phyloP scores from a whole-genome alignment of 1,140 invertebrate species.

The Meteorus sp. region DNA sequence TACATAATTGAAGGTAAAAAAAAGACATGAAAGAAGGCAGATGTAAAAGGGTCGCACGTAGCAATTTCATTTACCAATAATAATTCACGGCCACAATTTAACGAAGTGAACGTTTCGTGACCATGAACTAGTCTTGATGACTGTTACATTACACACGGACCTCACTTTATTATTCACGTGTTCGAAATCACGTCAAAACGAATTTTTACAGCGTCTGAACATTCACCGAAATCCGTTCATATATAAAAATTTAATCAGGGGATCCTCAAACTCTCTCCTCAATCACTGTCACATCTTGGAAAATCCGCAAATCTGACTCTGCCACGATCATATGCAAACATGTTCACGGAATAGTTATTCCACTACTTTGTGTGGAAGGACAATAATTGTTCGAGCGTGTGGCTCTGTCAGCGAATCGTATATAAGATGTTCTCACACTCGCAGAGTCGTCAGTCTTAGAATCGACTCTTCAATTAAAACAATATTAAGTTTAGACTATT shows the following conservation, averaged over 20 bases:
- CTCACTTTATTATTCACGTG: not conserved
- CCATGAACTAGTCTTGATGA: conserved; percentile 25
- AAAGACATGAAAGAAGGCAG: not conserved
- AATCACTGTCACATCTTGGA: not conserved
- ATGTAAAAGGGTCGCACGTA: not conserved
- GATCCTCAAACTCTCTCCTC: not conserved
- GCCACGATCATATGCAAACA: not conserved
- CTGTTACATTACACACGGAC: no score
- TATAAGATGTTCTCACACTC: conserved; percentile 44
- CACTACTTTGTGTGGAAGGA: not conserved
- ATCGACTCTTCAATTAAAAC: conserved; percentile 32
- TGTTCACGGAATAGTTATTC: conserved; percentile 17
- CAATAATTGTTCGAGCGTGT: conserved; percentile 36
- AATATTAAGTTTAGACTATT: not conserved
- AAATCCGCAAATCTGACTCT: conserved; percentile 10
- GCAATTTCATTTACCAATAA: conserved; percentile 14
- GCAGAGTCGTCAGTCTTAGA: conserved; percentile 38
- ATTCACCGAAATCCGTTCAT: not conserved
- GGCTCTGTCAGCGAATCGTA: conserved; percentile 32
- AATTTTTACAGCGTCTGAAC: no score
- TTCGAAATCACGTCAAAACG: not conserved
- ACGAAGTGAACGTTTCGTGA: conserved; percentile 37
- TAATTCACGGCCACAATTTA: conserved; percentile 33
- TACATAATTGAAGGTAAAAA: not conserved
- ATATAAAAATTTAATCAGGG: conserved; percentile 1